Base-by-base conservation (phyloP, 2,113 vertebrate genomes). In the Telmatochromis brichardi region DNA sequence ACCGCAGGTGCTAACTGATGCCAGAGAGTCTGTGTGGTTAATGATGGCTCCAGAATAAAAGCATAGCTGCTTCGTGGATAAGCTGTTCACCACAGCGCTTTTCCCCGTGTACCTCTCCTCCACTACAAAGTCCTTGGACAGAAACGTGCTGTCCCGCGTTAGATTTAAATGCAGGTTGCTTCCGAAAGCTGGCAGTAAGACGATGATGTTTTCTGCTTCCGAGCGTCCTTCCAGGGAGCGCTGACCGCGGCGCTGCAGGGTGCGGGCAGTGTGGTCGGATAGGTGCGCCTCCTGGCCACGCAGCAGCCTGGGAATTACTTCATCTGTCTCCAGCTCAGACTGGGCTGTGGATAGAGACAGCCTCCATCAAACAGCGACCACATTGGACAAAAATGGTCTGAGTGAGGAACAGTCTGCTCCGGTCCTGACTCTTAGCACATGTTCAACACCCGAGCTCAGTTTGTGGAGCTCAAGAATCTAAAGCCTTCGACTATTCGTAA, bases 11-110 rank as follows among this genome's bases (percentile, higher is more conserved):
- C 97, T 98, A 92, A 99, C 54, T 0, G 98, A 97, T 82, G 96
- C 98, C 89, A 97, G 95, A 80, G 98, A 98, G 84, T 94, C 93
- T 1, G 95, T 97, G 84, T 96, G 97, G 95, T 98, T 97, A 33
- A 98, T 90, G 19, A 98, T 97, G 60, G 88, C 95, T 78, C 98
- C 98, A 1, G 97, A 97, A 96, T 98, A 99, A 93, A 98, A 98
- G 96, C 98, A 99, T 71, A 86, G 89, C 50, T 95, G 94, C 1
- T 95, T 83, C 13, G 33, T 54, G 60, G 92, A 95, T 26, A 93
- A 40, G 50, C 80, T 83, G 60, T 79, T 57, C 6, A 79, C 76
- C 78, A 63, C 80, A 6, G 86, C 53, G 37, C 54, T 95, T 11
- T 88, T 82, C 8, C 93, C 93, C 42, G 92, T 21, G 50, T 78